Base-by-base conservation (phyloP, 2,797 vertebrate genomes). In the Galago senegalensis region DNA sequence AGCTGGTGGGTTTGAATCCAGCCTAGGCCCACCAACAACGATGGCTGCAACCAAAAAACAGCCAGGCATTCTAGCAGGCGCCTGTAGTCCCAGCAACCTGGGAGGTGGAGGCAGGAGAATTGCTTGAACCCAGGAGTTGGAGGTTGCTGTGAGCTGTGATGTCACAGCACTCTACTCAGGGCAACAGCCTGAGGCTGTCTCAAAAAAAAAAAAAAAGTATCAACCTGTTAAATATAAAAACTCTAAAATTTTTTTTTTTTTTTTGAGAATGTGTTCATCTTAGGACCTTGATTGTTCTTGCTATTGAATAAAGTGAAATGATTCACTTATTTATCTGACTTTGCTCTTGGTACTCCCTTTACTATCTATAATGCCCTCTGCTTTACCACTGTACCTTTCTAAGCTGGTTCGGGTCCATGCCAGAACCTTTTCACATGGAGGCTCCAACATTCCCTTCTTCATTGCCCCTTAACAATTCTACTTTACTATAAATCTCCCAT, bases 211-310 rank as follows among this genome's bases (percentile, higher is more conserved):
- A 53, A 53, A 69, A 93, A 88, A 80, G 13, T 90, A 92, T 92
- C 53, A 92, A 76, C 49, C 27, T 96, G 18, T 77, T 96, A 96
- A 75, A 60, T 70, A 89, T n/a, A 60, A 93, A 91, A 85, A 88
- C 23, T 77, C 34, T 43, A 90, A 29, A 37, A 58, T 13, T n/a
- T 4, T 70, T 89, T 83, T 25, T 72, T 87, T 49, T 37, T 82
- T 72, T 63, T 34, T 34, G n/a, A 91, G 46, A 75, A 72, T 87
- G 1, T 29, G 3, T 85, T 69, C 49, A 85, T 70, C 49, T 93
- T 67, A 81, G 61, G 27, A 77, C 31, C 27, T 34, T 65, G 75
- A 40, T 40, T 67, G 12, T 86, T 89, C 40, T 56, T 87, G 10
- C 46, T 90, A 53, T 79, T 56, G 10, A 73, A 34, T 82, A 82